phyloP scores from a whole-genome alignment of 2,888 invertebrate genomes.

The Drosophila quinaria region DNA sequence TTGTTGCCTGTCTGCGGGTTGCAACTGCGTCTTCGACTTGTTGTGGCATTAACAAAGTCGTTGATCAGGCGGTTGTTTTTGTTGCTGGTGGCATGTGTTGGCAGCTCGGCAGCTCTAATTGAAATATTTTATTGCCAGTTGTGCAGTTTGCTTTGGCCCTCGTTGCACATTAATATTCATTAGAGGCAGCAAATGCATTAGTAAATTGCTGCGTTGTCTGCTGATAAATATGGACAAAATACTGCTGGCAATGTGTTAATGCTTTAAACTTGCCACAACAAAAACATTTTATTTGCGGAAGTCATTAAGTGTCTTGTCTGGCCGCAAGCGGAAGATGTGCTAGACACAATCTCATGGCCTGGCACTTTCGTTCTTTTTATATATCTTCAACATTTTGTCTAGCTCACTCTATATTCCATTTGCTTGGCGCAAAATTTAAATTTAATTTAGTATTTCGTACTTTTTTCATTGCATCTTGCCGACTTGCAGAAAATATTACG shows the following conservation, averaged over 20 bases:
- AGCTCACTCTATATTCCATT: neutral
- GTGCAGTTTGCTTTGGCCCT: slow-evolving; percentile 9
- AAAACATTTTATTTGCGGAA: slow-evolving; percentile 76
- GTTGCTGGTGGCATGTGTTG: slow-evolving; percentile 61
- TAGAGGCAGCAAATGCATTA: slow-evolving; percentile 73
- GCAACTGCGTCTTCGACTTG: slow-evolving; percentile 54
- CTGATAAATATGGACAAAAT: slow-evolving; percentile 69
- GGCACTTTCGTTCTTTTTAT: slow-evolving; percentile 18
- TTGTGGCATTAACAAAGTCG: slow-evolving; percentile 74
- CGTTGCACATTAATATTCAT: slow-evolving; percentile 72
- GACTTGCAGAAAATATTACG: slow-evolving; percentile 51
- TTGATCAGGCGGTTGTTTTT: slow-evolving; percentile 57
- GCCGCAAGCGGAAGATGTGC: slow-evolving; percentile 47
- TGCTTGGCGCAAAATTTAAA: slow-evolving; percentile 29
- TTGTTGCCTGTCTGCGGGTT: slow-evolving; percentile 24
- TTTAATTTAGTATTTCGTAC: slow-evolving; percentile 38
- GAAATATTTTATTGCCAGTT: slow-evolving; percentile 74
- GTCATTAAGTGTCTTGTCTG: slow-evolving; percentile 73
- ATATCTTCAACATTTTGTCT: slow-evolving; percentile 1
- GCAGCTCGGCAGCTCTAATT: slow-evolving; percentile 71
- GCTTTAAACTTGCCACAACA: slow-evolving; percentile 64
- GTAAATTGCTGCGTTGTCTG: slow-evolving; percentile 57
- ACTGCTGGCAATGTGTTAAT: slow-evolving; percentile 55
- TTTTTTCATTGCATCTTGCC: slow-evolving; percentile 12
- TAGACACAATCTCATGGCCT: slow-evolving; percentile 47